Evolutionary conservation across 92 coral and sea anemone genomes (phyloP), one percentile per base, ranked within the genome.

Genomic region (Plumapathes pennacea): DNA sequence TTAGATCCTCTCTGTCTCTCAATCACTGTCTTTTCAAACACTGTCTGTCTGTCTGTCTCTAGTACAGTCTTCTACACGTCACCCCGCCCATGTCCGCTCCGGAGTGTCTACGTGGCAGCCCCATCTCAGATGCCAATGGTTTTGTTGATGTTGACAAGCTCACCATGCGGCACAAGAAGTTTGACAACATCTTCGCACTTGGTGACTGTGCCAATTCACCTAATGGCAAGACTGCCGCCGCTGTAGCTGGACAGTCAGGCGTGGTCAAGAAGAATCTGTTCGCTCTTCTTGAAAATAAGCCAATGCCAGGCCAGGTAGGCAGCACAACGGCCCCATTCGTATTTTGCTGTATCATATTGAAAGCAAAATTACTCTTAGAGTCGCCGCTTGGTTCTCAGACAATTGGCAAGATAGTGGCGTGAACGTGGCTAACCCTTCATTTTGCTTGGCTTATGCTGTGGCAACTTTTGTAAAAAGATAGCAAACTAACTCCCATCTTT

Each of bases 71-170:
- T 61, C 85, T 94, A 25, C 99, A 94, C 17, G 90, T 94, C 24
- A 94, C 99, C 1, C 99, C 99, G 34, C 99, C 99, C 24, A 94
- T 88, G 99, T 83, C 89, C 39, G 57, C 99, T 3, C 96, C 99
- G 3, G 47, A 55, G 42, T 82, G 96, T 37, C 73, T 94, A 5
- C 47, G 77, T 33, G 78, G 88, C 18, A 89, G 94, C 37, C 83
- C 89, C 9, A 83, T 94, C 56, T 71, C 95, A 11, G 99, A 94
- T 51, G 56, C 67, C 32, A 77, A 36, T 41, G 99, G 99, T 5
- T 94, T 76, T 61, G 96, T 94, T 0, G 97, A 94, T 62, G 99
- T 94, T 26, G 77, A 94, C 64, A 85, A 84, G 65, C 18, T 81
- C 21, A 89, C 97, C 36, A 72, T 84, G 88, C 80, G 85, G 48